These are phyloP conservation scores for Opisthograptis luteolata DNA, from an alignment of 2,888 invertebrate genomes.

Conservation along the genomic window DNA sequence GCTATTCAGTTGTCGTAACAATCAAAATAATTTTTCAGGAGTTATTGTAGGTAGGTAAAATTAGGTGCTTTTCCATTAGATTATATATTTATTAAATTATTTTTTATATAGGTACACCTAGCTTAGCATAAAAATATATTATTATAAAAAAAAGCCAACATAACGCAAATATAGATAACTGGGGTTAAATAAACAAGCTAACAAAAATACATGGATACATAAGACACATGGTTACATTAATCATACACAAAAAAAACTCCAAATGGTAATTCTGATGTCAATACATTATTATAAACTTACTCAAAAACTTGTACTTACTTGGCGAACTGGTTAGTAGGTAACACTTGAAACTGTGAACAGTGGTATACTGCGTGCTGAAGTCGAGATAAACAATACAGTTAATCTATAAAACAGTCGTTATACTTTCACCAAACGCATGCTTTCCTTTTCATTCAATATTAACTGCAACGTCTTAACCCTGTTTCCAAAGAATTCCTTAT, in stretches of 20 bases:
- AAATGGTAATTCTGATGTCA: not conserved
- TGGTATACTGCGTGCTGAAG: slow-evolving; percentile 16
- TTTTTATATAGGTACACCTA: not conserved
- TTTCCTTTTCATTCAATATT: slow-evolving; percentile 1
- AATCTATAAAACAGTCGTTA: not conserved
- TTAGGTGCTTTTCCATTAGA: not conserved
- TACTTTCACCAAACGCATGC: slow-evolving; percentile 14
- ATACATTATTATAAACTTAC: not conserved
- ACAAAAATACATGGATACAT: slow-evolving; percentile 26
- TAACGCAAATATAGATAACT: slow-evolving; percentile 52
- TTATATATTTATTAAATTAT: not conserved
- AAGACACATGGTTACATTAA: slow-evolving; percentile 21
- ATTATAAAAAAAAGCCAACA: slow-evolving; percentile 17
- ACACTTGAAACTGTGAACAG: slow-evolving; percentile 9
- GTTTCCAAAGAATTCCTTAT: no score
- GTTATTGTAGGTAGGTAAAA: no score
- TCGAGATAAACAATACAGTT: slow-evolving; percentile 4
- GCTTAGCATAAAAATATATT: not conserved
- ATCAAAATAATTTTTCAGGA: no score
- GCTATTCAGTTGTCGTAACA: no score
- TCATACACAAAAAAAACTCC: slow-evolving; percentile 4
- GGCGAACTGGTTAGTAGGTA: slow-evolving; percentile 22
- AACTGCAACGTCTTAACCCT: not conserved
- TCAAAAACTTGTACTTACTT: slow-evolving; percentile 11
- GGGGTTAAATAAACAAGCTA: slow-evolving; percentile 52